These are phyloP conservation scores for Phrynocephalus vlangalii DNA, from an alignment of 2,797 vertebrate genomes.

Conservation along the genomic window DNA sequence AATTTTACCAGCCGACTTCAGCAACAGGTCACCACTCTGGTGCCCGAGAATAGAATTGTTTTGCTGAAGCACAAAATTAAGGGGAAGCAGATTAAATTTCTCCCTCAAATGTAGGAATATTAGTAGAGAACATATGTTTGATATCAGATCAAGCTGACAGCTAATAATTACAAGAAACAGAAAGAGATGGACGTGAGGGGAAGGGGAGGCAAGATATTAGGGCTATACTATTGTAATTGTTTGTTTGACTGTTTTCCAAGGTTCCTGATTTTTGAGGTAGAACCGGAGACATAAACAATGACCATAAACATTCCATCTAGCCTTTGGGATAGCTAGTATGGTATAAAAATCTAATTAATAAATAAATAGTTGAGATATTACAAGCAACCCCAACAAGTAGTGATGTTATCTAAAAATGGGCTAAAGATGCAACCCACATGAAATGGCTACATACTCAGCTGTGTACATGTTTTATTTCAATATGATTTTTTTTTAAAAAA, in stretches of 20 bases:
- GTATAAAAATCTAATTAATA: too few species aligned
- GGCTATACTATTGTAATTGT: background rate
- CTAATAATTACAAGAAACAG: background rate
- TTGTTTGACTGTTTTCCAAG: background rate
- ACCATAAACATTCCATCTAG: background rate
- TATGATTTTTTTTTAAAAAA: background rate
- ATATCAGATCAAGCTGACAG: background rate
- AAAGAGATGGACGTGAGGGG: too few species aligned
- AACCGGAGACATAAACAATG: background rate
- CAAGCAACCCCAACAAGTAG: background rate
- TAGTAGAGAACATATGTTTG: slow-evolving; percentile 26
- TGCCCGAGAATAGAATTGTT: rapidly evolving
- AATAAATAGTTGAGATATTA: background rate
- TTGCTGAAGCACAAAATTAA: background rate
- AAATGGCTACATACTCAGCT: background rate
- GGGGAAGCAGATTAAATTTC: background rate
- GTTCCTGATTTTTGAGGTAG: background rate
- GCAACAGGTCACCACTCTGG: background rate
- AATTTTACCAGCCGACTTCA: background rate
- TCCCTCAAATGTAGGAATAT: background rate
- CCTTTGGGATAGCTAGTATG: too few species aligned
- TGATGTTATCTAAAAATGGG: background rate
- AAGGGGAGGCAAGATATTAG: too few species aligned
- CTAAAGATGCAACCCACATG: background rate
- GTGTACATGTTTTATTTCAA: background rate